A percentile compares a stretch with the other conserved stretches of the same genome.
phyloP scores from a whole-genome alignment of 1,140 invertebrate genomes.

The Zaprionus lachaisei region DNA sequence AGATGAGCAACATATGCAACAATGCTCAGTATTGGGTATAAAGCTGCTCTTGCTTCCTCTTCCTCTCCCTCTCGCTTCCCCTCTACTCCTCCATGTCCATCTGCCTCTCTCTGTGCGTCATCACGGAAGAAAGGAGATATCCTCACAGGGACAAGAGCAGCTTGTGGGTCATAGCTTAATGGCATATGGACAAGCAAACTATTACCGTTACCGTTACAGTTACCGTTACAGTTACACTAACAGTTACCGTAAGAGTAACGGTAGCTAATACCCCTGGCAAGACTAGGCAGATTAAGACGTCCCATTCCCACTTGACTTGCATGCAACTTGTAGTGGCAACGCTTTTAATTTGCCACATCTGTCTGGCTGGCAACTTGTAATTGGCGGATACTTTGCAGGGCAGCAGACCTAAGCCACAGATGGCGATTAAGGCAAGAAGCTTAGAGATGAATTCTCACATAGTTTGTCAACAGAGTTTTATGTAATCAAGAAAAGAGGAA shows the following conservation, averaged over 20 bases:
- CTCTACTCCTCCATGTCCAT: neutral
- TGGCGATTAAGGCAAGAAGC: too few species aligned
- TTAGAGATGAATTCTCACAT: too few species aligned
- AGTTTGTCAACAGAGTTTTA: too few species aligned
- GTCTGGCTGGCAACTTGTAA: neutral
- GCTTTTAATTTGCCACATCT: neutral
- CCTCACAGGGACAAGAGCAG: neutral
- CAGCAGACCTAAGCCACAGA: neutral
- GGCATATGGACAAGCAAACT: conserved; percentile 20
- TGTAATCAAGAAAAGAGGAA: too few species aligned
- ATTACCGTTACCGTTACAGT: neutral
- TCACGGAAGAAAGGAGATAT: neutral
- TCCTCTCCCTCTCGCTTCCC: too few species aligned
- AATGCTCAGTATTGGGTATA: neutral
- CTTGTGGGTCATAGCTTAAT: conserved; percentile 24
- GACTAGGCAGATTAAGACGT: conserved; percentile 5
- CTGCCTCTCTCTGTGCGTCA: too few species aligned
- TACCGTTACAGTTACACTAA: neutral
- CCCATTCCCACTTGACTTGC: neutral
- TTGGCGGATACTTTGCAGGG: neutral
- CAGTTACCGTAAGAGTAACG: conserved; percentile 1
- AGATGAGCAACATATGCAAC: conserved; percentile 41
- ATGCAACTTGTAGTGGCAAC: neutral
- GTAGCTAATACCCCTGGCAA: neutral
- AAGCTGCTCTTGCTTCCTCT: neutral